Percentiles rank a stretch among this genome's conserved stretches.
Evolutionary conservation across 1,140 invertebrate species (phyloP).

Genomic region (Geopemphigus sp.): DNA sequence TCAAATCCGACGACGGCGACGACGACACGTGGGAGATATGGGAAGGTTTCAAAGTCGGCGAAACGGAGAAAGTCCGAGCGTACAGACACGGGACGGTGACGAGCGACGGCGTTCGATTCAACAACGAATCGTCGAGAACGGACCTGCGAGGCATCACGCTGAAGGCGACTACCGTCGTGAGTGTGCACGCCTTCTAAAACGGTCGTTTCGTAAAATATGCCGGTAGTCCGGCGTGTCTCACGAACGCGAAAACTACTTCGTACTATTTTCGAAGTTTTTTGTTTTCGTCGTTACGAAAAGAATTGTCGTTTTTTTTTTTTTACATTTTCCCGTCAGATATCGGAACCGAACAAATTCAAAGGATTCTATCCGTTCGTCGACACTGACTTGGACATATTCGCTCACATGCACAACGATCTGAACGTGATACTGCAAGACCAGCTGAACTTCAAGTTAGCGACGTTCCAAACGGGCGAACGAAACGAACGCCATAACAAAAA

Average conservation of each 20-base stretch:
- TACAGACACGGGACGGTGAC: not conserved
- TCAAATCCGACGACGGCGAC: not conserved
- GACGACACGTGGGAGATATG: conserved; percentile 20
- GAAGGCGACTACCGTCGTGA: conserved; percentile 33
- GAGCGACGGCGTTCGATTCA: not conserved
- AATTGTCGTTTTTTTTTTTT: too few species aligned
- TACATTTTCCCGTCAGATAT: conserved; percentile 1
- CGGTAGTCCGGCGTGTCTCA: too few species aligned
- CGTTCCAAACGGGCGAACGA: too few species aligned
- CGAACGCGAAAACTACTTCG: too few species aligned
- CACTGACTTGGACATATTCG: conserved; percentile 18
- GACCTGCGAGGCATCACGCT: not conserved
- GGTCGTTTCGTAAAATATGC: too few species aligned
- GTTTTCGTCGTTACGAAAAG: too few species aligned
- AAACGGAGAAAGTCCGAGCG: not conserved
- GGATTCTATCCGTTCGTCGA: conserved; percentile 30
- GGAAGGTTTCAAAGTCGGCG: conserved; percentile 11
- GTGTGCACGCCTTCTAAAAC: too few species aligned
- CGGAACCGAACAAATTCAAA: conserved; percentile 16
- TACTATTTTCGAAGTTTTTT: too few species aligned
- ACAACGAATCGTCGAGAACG: not conserved
- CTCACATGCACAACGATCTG: conserved; percentile 40
- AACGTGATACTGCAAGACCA: conserved; percentile 16
- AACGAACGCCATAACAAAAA: not conserved
- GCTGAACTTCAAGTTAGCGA: conserved; percentile 23